Base-by-base conservation (phyloP, 2,797 vertebrate species). In the Melanotaenia pygmaea region DNA sequence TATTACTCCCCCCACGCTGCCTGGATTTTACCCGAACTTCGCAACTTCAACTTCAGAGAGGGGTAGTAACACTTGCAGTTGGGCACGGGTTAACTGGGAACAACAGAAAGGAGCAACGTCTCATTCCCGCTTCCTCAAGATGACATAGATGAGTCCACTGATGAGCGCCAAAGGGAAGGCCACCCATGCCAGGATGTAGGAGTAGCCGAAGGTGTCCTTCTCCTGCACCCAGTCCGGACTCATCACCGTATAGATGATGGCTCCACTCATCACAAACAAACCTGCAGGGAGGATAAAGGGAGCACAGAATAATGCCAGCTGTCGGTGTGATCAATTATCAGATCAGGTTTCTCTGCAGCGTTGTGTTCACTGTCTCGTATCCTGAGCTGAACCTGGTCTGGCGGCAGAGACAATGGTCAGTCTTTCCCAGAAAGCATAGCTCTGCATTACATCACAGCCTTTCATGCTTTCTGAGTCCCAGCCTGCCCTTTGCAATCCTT, bases 121-220 rank as follows among this genome's bases (percentile, higher is more conserved):
- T 96, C 92, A 94, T 95, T 99, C 98, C 59, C 97, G 97, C 88
- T 99, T 99, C 92, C 97, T 96, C 80, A 99, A 92, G 92, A 99
- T 97, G 91, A 97, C 92, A 0, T 99, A 99, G 95, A 99, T 77
- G 87, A 98, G 92, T 57, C 97, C 97, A 9, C 98, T 99, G 93
- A 97, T 95, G 32, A 98, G 85, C 22, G 95, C 96, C 91, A 99
- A 87, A 0, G 97, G 98, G 89, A 99, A 97, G 56, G 97, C 96
- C 86, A 99, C 92, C 98, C 98, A 99, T 0, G 97, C 97, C 92
- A 99, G 92, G 93, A 98, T 98, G 92, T 99, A 99, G 89, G 96
- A 92, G 2, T 95, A 98, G 70, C 98, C 98, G 0, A 95, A 99
- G 72, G 77, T 64, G 64, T 79, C 30, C 2, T 28, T 72, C 0